These are phyloP conservation scores for Corvus moneduloides DNA, from an alignment of 2,113 vertebrate species.

Conservation along the genomic window DNA sequence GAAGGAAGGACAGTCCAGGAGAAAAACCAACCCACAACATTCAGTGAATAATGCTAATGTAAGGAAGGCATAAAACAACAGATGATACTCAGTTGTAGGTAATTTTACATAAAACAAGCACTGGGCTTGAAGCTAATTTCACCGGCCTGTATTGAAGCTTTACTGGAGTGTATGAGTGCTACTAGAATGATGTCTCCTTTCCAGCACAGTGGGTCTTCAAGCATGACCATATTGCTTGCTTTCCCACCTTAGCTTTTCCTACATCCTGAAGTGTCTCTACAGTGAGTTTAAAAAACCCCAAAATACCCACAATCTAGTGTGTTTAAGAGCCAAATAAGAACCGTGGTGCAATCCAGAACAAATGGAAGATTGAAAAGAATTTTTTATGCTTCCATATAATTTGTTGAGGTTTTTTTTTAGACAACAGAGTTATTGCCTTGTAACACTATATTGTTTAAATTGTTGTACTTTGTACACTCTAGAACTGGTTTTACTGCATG, in stretches of 20 bases:
- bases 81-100: background rate
- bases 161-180: background rate
- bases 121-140: background rate
- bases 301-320: background rate
- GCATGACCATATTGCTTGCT: background rate
- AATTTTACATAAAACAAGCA: background rate
- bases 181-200: background rate
- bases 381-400: rapidly evolving
- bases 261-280: background rate
- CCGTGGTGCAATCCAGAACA: background rate
- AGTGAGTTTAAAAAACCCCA: background rate
- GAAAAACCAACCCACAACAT: background rate
- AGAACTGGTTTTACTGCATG: background rate
- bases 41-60: background rate
- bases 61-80: background rate
- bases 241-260: background rate
- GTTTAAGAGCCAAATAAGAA: background rate
- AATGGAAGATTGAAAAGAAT: background rate
- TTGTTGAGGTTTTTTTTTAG: background rate
- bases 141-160: background rate
- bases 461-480: background rate
- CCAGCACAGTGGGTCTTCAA: background rate
- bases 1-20: background rate
- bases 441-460: background rate
- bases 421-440: background rate